phyloP scores from a whole-genome alignment of 2,797 vertebrate genomes.

The Xiphorhynchus erythropygius region DNA sequence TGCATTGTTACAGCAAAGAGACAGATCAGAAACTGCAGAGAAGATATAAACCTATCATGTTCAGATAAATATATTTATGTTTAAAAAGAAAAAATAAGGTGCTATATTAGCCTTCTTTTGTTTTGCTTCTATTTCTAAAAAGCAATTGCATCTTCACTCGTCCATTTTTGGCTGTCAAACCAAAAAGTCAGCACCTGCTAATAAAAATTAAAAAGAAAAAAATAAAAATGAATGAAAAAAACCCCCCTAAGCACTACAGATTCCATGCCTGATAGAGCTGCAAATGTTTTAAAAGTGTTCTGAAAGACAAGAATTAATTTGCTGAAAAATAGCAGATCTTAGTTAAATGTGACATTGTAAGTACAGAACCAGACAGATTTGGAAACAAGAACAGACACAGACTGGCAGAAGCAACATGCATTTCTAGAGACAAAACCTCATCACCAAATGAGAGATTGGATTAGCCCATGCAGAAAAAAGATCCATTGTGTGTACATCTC shows the following conservation, averaged over 20 bases:
- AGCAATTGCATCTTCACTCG: background rate
- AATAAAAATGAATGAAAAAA: background rate
- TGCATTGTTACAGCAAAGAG: background rate
- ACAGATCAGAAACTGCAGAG: background rate
- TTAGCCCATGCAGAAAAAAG: background rate
- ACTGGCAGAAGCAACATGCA: background rate
- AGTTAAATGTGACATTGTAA: constrained; percentile 9
- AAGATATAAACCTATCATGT: background rate
- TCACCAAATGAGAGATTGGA: background rate
- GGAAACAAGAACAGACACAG: constrained; percentile 16
- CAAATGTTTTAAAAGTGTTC: constrained; percentile 10
- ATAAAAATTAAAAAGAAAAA: background rate
- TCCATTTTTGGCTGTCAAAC: background rate
- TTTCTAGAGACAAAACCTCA: background rate
- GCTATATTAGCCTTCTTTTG: background rate
- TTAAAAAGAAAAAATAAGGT: background rate
- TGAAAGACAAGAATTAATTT: constrained; percentile 13
- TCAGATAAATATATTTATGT: background rate
- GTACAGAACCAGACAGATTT: background rate
- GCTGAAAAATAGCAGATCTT: constrained; percentile 11
- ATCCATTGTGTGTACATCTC: background rate
- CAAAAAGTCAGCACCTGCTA: background rate
- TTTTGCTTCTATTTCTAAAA: background rate
- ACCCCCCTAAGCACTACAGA: background rate
- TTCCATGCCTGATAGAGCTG: background rate